Conservation (phyloP, 2,888 invertebrate genomes). For the Lithophane semibrunnea region DNA sequence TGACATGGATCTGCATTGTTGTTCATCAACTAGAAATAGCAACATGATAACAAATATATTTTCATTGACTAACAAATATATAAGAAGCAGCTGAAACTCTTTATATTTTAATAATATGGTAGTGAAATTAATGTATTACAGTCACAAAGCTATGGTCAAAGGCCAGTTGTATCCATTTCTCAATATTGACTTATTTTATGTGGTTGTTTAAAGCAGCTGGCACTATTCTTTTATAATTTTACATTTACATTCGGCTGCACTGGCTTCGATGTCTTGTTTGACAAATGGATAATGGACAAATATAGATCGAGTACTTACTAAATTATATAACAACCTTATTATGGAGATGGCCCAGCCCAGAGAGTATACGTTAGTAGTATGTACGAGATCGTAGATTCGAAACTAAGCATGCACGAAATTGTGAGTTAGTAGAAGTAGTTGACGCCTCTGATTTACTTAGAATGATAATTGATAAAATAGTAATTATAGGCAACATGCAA, state of each 20-base stretch:
- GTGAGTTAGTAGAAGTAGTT: too few species aligned
- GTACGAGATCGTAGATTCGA: neutral
- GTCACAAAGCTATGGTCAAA: neutral
- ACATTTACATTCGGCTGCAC: neutral
- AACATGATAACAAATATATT: conserved; percentile 11
- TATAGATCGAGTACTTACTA: neutral
- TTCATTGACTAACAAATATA: conserved; percentile 7
- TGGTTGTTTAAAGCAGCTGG: conserved; percentile 25
- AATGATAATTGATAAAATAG: too few species aligned
- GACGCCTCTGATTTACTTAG: too few species aligned
- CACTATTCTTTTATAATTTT: conserved; percentile 1
- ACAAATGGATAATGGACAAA: neutral
- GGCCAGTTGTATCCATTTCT: conserved; percentile 24
- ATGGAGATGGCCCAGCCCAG: too few species aligned
- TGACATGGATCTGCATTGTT: neutral
- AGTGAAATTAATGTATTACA: conserved; percentile 30
- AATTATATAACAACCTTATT: neutral
- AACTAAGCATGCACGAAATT: neutral
- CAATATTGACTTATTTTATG: conserved; percentile 32
- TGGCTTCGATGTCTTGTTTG: neutral
- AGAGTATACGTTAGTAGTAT: neutral
- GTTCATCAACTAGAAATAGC: conserved; percentile 16
- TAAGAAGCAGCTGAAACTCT: conserved; percentile 41
- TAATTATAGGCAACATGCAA: too few species aligned
- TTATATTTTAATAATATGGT: conserved; percentile 14